Conservation (phyloP, 2,888 invertebrate genomes). For the Caenorhabditis sp. region DNA sequence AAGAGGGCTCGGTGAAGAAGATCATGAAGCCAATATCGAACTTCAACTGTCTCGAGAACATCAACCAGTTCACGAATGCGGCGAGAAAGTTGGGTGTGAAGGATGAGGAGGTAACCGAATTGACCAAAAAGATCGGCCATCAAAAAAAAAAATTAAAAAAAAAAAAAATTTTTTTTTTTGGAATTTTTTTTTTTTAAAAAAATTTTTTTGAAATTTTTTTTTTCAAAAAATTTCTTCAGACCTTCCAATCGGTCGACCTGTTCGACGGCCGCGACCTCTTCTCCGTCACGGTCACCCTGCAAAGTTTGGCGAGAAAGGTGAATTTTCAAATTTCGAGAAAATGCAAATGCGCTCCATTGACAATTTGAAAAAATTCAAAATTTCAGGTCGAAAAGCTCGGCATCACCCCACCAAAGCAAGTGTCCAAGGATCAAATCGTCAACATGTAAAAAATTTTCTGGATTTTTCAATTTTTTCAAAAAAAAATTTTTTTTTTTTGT, state of each 20-base stretch:
- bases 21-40: conserved; percentile 94
- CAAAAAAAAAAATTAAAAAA: background rate
- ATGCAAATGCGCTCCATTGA: background rate
- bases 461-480: background rate
- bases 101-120: conserved; percentile 85
- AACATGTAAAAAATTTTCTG: conserved; percentile 61
- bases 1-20: conserved; percentile 93
- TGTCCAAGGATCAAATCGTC: conserved; percentile 78
- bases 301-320: conserved; percentile 79
- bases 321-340: no score
- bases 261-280: conserved; percentile 97
- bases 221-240: conserved; percentile 83
- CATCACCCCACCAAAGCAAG: conserved; percentile 77
- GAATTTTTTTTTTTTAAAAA: no score
- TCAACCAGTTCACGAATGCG: conserved; percentile 93
- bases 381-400: conserved; percentile 68
- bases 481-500: background rate
- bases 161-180: no score
- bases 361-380: conserved; percentile 38
- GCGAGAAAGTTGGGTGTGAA: conserved; percentile 93
- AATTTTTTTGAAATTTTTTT: no score
- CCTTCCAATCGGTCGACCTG: conserved; percentile 97
- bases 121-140: background rate
- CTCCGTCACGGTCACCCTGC: conserved; percentile 87
- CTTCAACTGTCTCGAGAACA: conserved; percentile 99